Percentiles rank a stretch among this genome's conserved stretches.
These are phyloP conservation scores for Xerus inauris DNA, from an alignment of 2,113 vertebrate species.

Conservation along the genomic window DNA sequence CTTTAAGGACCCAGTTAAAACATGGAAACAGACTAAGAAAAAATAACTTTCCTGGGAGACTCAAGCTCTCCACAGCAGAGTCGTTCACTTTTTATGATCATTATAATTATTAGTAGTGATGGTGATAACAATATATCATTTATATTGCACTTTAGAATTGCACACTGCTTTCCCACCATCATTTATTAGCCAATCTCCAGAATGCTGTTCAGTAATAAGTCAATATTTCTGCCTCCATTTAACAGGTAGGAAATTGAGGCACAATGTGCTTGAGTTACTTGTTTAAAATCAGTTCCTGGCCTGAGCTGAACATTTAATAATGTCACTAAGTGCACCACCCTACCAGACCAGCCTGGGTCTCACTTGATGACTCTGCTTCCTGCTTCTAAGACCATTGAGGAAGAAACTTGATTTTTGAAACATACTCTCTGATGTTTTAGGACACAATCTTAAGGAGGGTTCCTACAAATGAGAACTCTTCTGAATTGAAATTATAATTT, in stretches of 20 bases:
- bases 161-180: constrained; percentile 69
- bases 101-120: constrained; percentile 81
- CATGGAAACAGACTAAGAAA: constrained; percentile 78
- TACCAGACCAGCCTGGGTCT: neutral
- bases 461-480: neutral
- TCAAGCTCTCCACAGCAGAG: constrained; percentile 73
- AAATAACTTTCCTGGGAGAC: constrained; percentile 80
- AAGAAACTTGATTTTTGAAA: neutral
- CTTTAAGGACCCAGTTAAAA: constrained; percentile 74
- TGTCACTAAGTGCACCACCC: neutral
- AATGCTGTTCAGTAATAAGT: constrained; percentile 73
- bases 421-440: neutral
- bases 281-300: neutral
- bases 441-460: neutral
- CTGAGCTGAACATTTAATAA: neutral
- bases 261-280: neutral
- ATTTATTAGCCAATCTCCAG: constrained; percentile 79
- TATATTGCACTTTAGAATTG: constrained; percentile 77
- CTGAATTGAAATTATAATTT: constrained; percentile 16
- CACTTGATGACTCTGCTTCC: neutral
- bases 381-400: neutral
- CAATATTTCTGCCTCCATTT: constrained; percentile 71
- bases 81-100: constrained; percentile 80
- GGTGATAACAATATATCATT: constrained; percentile 80
- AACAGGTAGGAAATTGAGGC: constrained; percentile 77